These are phyloP conservation scores for Spisula solida DNA, from an alignment of 2,888 invertebrate species.

Conservation along the genomic window DNA sequence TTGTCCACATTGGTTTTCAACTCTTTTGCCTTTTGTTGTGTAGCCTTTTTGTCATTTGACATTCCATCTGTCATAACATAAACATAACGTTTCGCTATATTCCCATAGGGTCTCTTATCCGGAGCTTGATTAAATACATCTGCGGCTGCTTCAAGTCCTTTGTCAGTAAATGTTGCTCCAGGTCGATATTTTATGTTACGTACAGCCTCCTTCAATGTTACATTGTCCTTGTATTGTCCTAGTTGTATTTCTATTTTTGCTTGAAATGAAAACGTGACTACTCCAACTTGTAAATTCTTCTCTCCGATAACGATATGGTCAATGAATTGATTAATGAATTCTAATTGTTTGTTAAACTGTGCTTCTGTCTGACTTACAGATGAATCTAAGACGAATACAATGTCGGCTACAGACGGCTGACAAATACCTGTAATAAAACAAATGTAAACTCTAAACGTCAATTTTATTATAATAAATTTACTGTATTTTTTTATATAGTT, in stretches of 20 bases:
- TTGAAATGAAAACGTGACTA: slow-evolving; percentile 42
- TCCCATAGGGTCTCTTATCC: neutral
- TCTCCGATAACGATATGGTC: slow-evolving; percentile 40
- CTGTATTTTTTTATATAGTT: no score
- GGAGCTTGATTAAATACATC: neutral
- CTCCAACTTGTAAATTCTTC: slow-evolving; percentile 28
- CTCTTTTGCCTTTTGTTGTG: neutral
- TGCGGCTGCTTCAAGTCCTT: slow-evolving; percentile 25
- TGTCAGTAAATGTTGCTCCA: slow-evolving; percentile 47
- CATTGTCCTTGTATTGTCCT: slow-evolving; percentile 26
- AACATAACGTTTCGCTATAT: slow-evolving; percentile 14
- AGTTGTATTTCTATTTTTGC: slow-evolving; percentile 37
- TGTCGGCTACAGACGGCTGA: slow-evolving; percentile 40
- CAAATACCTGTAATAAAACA: slow-evolving; percentile 13
- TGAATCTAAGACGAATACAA: slow-evolving; percentile 47
- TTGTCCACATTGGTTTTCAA: neutral
- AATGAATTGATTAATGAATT: slow-evolving; percentile 34
- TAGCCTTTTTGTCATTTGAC: neutral
- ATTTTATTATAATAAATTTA: no score
- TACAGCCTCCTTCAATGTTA: slow-evolving; percentile 39
- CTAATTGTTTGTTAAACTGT: slow-evolving; percentile 41
- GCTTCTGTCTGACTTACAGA: slow-evolving; percentile 44
- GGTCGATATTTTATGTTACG: slow-evolving; percentile 36
- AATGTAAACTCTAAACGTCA: no score
- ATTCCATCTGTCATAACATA: slow-evolving; percentile 31